Evolutionary conservation across 2,113 vertebrate genomes (phyloP), one percentile per base, ranked within the genome.

Genomic region (Silurus meridionalis): DNA sequence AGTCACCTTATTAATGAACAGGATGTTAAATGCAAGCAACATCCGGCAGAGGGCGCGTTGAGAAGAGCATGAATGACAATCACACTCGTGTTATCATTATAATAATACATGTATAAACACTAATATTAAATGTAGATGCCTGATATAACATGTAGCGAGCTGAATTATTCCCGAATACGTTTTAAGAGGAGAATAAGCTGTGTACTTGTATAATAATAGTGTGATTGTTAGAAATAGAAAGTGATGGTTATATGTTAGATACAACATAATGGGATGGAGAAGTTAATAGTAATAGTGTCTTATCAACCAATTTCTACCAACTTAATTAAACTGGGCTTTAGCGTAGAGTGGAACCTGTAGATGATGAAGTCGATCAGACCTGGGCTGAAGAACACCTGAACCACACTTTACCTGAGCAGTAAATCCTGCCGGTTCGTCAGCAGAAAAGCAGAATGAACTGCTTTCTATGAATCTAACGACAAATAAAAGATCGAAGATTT

Each of bases 1-100:
- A 78, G 52, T 67, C 0, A 46, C 63, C 55, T 23, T 60, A 80
- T 4, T 72, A 37, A 80, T 66, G 48, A 75, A n/a, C 11, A 64
- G 37, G 78, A 28, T 64, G 69, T 74, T 23, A 7, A 50, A 5
- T 69, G 28, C 61, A 48, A 55, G 52, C 21, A 61, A 8, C 71
- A 19, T 23, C 63, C 88, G 80, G 71, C 74, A 88, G 87, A 69
- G 82, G 83, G 67, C 55, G 69, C n/a, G 82, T 72, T 46, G 8
- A 21, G 7, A 60, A 71, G 64, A 84, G 23, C 14, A 37, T 87
- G 64, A 78, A 83, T 53, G 67, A 84, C 37, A 81, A 77, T 55
- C 60, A 82, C 82, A 86, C 28, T 72, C 61, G 71, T 37, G 37
- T 37, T 37, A 37, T 37, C 37, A 63, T 63, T 83, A 25, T 7